Evolutionary conservation across 2,113 vertebrate genomes (phyloP), one percentile per base, ranked within the genome.

Genomic region (Pseudonaja textilis): DNA sequence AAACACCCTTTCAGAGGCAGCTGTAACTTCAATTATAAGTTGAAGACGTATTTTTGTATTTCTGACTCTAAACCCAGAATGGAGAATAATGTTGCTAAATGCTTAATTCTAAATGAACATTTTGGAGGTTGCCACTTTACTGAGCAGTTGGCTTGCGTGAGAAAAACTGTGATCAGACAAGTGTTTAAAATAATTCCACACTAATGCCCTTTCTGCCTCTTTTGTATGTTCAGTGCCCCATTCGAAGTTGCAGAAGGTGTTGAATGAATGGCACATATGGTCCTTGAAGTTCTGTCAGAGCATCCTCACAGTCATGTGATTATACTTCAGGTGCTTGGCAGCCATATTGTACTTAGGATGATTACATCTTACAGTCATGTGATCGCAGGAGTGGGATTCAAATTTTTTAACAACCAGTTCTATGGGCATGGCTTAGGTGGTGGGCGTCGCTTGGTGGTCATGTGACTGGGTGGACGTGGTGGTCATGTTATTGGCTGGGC

Each of bases 121-220:
- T 45, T 69, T 26, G 55, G 52, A 54, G 22, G 29, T 69, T 25
- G 29, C 34, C 23, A 9, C 26, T 89, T 92, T 92, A 69, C 52
- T 34, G 42, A 25, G 23, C 56, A 74, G 34, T 81, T 64, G 50
- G 11, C 47, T 88, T 92, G 42, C 10, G 2, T 61, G 26, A 87
- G 29, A 18, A 18, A 91, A 22, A 9, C 4, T 57, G 87, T 89
- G 86, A 56, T 88, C 47, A 89, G 89, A 29, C 12, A 92, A 93
- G 26, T 56, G 45, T 26, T 88, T 52, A 85, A 54, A 92, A 45
- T 94, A 87, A 88, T 92, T 85, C 57, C 20, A 88, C n/a, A 50
- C 20, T 23, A 39, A 56, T 61, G 54, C 88, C 56, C 34, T 92
- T 91, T n/a, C 22, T 85, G 8, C 74, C 12, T 91, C 12, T 0